A percentile compares a stretch with the other conserved stretches of the same genome.
phyloP scores from a whole-genome alignment of 2,888 invertebrate genomes.

The Heliconius sara region DNA sequence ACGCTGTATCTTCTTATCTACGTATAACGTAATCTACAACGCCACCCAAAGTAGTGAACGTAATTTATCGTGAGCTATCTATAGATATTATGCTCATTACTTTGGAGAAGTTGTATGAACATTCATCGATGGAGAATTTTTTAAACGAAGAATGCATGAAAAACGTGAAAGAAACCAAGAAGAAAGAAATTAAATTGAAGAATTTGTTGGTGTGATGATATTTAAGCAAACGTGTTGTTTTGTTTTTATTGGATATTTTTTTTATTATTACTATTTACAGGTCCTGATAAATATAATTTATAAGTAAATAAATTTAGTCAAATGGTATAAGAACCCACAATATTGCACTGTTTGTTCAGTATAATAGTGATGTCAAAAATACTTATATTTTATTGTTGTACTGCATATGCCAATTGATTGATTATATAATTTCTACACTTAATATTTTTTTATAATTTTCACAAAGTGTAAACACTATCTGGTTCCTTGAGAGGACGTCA shows the following conservation, averaged over 20 bases:
- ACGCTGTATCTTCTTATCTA: neutral
- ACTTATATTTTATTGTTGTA: too few relatives aligned
- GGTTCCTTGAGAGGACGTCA: too few relatives aligned
- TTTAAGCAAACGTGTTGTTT: neutral
- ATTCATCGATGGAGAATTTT: conserved; percentile 48
- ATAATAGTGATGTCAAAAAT: too few relatives aligned
- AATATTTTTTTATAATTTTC: too few relatives aligned
- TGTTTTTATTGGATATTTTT: neutral
- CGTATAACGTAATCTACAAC: conserved; percentile 59
- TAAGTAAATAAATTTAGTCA: too few relatives aligned
- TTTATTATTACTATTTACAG: too few relatives aligned
- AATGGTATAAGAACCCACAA: too few relatives aligned
- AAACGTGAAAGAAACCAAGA: neutral
- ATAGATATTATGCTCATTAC: conserved; percentile 83
- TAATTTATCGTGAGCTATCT: conserved; percentile 77
- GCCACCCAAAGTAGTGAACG: conserved; percentile 78
- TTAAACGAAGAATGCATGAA: neutral
- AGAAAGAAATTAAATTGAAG: neutral
- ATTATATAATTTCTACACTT: too few relatives aligned
- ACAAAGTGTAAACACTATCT: too few relatives aligned
- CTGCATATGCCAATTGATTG: too few relatives aligned
- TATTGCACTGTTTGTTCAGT: too few relatives aligned
- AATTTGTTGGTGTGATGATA: neutral
- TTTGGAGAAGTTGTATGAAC: conserved; percentile 79
- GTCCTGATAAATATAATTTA: too few relatives aligned